phyloP scores from a whole-genome alignment of 2,113 vertebrate genomes.

The Echinops telfairi region DNA sequence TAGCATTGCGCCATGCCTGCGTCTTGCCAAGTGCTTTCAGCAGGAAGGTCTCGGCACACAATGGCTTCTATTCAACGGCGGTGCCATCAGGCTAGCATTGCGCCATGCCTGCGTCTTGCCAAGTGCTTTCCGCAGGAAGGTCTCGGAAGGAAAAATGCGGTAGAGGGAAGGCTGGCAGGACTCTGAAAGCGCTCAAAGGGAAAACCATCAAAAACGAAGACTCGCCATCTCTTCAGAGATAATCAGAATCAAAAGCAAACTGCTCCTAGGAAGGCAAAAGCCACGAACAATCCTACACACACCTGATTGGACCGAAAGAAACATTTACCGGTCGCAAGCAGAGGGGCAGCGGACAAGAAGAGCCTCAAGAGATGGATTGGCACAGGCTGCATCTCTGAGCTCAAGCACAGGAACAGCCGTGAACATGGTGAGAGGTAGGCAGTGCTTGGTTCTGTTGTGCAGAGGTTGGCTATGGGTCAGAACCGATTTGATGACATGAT shows the following conservation, averaged over 20 bases:
- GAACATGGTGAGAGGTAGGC: no score
- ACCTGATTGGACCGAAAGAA: no score
- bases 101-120: slow-evolving; percentile 14
- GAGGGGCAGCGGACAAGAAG: no score
- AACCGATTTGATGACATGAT: not conserved
- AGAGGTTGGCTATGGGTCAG: no score
- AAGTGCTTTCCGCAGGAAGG: not conserved
- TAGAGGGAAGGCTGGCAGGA: not conserved
- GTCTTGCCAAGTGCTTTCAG: not conserved
- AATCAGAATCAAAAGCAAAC: not conserved
- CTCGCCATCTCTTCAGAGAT: not conserved
- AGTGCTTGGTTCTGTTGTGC: no score
- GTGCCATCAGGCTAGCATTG: not conserved
- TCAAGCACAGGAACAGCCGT: no score
- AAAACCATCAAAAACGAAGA: not conserved
- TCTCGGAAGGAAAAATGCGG: slow-evolving; percentile 32
- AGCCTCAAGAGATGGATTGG: no score
- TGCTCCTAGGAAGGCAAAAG: not conserved
- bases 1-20: slow-evolving; percentile 28
- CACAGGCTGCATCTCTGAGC: no score
- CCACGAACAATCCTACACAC: not conserved
- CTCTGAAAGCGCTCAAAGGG: not conserved
- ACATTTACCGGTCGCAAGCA: no score
- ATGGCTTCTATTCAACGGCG: slow-evolving; percentile 52
- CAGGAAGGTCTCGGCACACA: not conserved